Evolutionary conservation across 2,888 invertebrate species (phyloP).

Genomic region (Nephrotoma appendiculata): DNA sequence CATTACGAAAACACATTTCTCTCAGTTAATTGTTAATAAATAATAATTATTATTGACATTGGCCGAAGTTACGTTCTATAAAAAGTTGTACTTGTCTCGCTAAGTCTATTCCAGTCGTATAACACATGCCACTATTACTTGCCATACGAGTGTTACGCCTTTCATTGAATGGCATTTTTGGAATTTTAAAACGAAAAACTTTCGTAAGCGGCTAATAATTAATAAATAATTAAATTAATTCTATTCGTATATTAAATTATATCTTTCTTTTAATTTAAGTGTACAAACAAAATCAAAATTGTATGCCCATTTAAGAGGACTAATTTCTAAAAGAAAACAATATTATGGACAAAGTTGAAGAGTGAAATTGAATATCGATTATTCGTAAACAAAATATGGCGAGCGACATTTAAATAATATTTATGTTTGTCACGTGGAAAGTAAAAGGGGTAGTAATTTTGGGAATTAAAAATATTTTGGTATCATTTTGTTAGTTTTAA

Average conservation of each 20-base stretch:
- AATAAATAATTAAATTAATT: not conserved
- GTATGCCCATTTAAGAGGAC: not conserved
- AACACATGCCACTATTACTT: not conserved
- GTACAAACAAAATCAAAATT: not conserved
- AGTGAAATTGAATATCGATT: not conserved
- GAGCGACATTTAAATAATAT: not conserved
- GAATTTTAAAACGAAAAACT: not conserved
- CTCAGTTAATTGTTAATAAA: not conserved
- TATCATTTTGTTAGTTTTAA: too few species aligned
- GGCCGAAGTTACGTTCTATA: not conserved
- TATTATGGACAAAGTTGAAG: not conserved
- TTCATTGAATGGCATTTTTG: not conserved
- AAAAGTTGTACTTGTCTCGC: not conserved
- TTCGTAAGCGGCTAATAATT: not conserved
- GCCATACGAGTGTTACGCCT: not conserved
- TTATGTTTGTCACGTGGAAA: not conserved
- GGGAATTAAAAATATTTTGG: too few species aligned
- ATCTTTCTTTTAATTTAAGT: not conserved
- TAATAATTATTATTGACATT: not conserved
- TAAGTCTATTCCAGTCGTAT: not conserved
- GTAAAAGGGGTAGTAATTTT: not conserved
- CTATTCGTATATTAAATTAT: not conserved
- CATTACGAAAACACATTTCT: not conserved
- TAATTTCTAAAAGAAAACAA: not conserved
- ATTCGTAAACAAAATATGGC: not conserved